Evolutionary conservation across 2,888 invertebrate species (phyloP).

Genomic region (Prenolepis imparis): DNA sequence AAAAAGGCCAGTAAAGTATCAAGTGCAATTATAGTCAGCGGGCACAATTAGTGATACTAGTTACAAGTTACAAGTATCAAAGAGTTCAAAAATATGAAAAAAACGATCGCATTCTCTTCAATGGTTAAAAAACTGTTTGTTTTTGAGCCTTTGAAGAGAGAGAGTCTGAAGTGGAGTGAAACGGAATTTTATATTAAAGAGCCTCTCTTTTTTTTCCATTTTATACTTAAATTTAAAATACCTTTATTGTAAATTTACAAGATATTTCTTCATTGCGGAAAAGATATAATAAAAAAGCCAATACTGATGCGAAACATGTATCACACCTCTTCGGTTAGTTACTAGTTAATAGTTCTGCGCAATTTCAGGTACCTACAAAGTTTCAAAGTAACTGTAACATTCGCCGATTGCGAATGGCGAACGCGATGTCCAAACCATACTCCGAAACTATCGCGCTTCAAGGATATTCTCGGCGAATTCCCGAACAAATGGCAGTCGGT

Average conservation of each 20-base stretch:
- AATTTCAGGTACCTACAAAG: neutral
- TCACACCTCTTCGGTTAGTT: neutral
- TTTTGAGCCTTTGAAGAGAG: neutral
- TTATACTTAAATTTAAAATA: constrained; percentile 6
- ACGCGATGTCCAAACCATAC: neutral
- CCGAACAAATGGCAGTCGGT: constrained; percentile 20
- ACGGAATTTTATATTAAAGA: constrained; percentile 34
- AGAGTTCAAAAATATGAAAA: neutral
- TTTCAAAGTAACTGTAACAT: constrained; percentile 12
- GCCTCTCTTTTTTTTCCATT: neutral
- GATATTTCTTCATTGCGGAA: neutral
- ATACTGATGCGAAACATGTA: neutral
- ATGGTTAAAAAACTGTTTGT: neutral
- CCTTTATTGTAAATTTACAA: neutral
- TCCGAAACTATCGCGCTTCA: constrained; percentile 9
- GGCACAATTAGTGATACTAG: neutral
- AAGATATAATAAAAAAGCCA: neutral
- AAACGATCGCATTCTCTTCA: neutral
- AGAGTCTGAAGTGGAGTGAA: neutral
- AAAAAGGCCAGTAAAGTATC: neutral
- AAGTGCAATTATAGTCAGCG: neutral
- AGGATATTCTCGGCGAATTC: constrained; percentile 20
- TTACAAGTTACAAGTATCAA: neutral
- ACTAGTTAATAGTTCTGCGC: neutral
- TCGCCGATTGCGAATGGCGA: neutral